A percentile compares a stretch with the other conserved stretches of the same genome.
Evolutionary conservation across 1,140 invertebrate species (phyloP).

Genomic region (Heliconius congener): DNA sequence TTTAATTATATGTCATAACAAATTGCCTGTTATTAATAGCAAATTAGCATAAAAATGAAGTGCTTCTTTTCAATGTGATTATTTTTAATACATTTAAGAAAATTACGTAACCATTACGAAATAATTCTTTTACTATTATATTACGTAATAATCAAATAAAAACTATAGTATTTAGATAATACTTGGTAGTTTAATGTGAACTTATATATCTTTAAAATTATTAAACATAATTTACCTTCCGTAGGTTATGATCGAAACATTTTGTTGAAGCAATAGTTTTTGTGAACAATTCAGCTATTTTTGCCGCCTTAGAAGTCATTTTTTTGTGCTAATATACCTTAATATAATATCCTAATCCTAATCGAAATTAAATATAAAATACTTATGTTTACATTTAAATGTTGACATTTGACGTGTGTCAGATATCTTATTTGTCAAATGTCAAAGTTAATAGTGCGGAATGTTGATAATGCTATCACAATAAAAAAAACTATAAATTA

Average conservation of each 20-base stretch:
- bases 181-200: neutral
- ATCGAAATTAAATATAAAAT: neutral
- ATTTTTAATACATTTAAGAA: too few relatives aligned
- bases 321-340: neutral
- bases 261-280: slow-evolving; percentile 68
- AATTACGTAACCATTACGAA: neutral
- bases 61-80: too few relatives aligned
- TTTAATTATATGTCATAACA: too few relatives aligned
- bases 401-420: neutral
- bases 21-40: too few relatives aligned
- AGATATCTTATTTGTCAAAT: neutral
- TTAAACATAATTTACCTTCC: slow-evolving; percentile 51
- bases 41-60: too few relatives aligned
- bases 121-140: neutral
- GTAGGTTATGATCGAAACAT: slow-evolving; percentile 69
- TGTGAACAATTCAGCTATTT: slow-evolving; percentile 66
- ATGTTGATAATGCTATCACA: too few relatives aligned
- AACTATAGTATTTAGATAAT: neutral
- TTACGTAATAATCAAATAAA: neutral
- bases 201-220: neutral
- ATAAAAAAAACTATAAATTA: too few relatives aligned
- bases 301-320: slow-evolving; percentile 60
- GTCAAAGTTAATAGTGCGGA: neutral
- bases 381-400: neutral
- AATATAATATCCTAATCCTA: neutral